Evolutionary conservation across 2,888 invertebrate species (phyloP).

Genomic region (Chrysopilus asiliformis): DNA sequence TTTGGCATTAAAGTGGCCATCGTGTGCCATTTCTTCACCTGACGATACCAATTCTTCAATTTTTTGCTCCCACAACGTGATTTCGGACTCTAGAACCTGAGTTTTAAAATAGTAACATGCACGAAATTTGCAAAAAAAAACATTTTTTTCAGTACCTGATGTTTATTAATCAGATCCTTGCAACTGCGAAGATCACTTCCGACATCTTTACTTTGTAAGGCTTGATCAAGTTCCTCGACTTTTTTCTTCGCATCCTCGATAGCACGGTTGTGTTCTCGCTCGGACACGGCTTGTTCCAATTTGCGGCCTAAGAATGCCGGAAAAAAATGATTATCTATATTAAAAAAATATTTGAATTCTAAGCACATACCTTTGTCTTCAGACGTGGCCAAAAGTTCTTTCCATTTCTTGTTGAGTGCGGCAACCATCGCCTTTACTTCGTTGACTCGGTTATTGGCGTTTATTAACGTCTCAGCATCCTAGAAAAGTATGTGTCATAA

Average conservation of each 20-base stretch:
- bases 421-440: constrained; percentile 54
- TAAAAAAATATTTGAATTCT: not conserved
- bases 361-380: constrained; percentile 35
- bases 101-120: too few species aligned
- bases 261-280: constrained; percentile 62
- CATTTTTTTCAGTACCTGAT: constrained; percentile 53
- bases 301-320: constrained; percentile 40
- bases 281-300: constrained; percentile 79
- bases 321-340: too few species aligned
- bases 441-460: constrained; percentile 53
- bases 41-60: constrained; percentile 62
- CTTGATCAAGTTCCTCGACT: constrained; percentile 69
- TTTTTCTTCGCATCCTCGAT: constrained; percentile 83
- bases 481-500: too few species aligned
- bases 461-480: constrained; percentile 57
- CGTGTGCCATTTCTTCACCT: constrained; percentile 82
- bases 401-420: constrained; percentile 66
- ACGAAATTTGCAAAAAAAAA: too few species aligned
- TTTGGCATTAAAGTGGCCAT: constrained; percentile 88
- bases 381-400: constrained; percentile 53
- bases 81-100: constrained; percentile 76
- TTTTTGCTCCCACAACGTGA: constrained; percentile 68
- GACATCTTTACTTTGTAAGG: constrained; percentile 65
- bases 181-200: constrained; percentile 85
- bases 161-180: constrained; percentile 78